A percentile compares a stretch with the other conserved stretches of the same genome.
phyloP scores from a whole-genome alignment of 2,113 vertebrate genomes.

The Hiodon alosoides region DNA sequence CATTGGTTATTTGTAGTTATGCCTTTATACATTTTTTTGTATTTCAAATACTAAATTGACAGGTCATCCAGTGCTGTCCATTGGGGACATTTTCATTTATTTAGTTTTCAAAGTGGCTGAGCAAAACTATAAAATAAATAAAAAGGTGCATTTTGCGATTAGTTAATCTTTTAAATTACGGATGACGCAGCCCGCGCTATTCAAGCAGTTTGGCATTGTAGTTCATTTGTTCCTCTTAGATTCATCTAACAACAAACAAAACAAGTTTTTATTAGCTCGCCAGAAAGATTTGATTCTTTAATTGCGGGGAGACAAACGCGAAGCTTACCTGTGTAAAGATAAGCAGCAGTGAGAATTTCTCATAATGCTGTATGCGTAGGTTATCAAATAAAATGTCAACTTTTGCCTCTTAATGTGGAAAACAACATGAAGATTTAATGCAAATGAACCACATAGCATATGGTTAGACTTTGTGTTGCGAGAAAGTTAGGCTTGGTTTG shows the following conservation, averaged over 20 bases:
- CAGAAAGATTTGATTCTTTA: background rate
- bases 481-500: too few relatives aligned
- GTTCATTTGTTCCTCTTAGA: conserved; percentile 8
- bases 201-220: background rate
- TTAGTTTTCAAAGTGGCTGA: too few relatives aligned
- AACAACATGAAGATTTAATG: too few relatives aligned
- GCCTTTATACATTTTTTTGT: too few relatives aligned
- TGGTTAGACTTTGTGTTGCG: too few relatives aligned
- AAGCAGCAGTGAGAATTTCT: background rate
- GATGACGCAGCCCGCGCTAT: background rate
- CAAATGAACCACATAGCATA: too few relatives aligned
- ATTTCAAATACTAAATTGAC: too few relatives aligned
- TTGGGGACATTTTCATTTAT: too few relatives aligned
- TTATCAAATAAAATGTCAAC: too few relatives aligned
- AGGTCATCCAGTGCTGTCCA: too few relatives aligned
- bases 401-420: too few relatives aligned
- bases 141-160: background rate
- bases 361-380: background rate
- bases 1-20: too few relatives aligned
- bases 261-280: background rate
- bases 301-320: background rate
- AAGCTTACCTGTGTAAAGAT: background rate
- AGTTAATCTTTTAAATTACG: background rate
- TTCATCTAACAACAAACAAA: conserved; percentile 1
- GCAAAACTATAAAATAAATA: background rate